Evolutionary conservation across 1,140 invertebrate species (phyloP).

Genomic region (Chelonus insularis): DNA sequence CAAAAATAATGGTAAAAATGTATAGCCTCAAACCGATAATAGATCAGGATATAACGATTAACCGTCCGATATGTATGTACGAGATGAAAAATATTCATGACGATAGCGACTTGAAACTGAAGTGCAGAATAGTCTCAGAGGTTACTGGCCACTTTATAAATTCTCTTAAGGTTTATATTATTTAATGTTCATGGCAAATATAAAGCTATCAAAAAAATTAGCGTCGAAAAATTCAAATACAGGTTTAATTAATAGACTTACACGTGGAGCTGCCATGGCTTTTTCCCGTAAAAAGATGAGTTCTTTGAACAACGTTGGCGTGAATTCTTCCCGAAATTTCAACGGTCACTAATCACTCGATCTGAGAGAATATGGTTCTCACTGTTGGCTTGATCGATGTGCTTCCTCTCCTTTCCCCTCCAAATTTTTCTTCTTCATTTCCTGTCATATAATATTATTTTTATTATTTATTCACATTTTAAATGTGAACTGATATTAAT

Average conservation of each 20-base stretch:
- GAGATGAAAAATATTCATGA: conserved; percentile 65
- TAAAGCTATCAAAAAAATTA: conserved; percentile 14
- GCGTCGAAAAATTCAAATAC: not conserved
- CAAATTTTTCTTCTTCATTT: conserved; percentile 27
- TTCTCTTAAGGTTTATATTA: conserved; percentile 68
- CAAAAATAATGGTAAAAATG: conserved; percentile 53
- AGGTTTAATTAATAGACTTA: conserved; percentile 20
- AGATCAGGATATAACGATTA: conserved; percentile 52
- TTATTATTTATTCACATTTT: not conserved
- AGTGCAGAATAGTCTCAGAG: conserved; percentile 59
- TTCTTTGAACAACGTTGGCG: conserved; percentile 31
- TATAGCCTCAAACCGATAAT: conserved; percentile 64
- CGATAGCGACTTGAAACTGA: conserved; percentile 47
- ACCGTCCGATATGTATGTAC: conserved; percentile 66
- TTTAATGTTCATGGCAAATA: conserved; percentile 46
- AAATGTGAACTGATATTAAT: no score
- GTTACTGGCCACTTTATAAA: conserved; percentile 71
- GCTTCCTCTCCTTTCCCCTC: conserved; percentile 37
- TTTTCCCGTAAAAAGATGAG: conserved; percentile 22
- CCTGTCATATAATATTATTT: conserved; percentile 9
- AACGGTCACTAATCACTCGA: conserved; percentile 54
- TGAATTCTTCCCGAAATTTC: conserved; percentile 52
- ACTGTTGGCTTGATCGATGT: conserved; percentile 51
- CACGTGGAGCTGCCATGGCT: conserved; percentile 18
- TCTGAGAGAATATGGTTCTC: conserved; percentile 47